Conservation (phyloP, 2,113 vertebrate genomes). For the Calonectris borealis region DNA sequence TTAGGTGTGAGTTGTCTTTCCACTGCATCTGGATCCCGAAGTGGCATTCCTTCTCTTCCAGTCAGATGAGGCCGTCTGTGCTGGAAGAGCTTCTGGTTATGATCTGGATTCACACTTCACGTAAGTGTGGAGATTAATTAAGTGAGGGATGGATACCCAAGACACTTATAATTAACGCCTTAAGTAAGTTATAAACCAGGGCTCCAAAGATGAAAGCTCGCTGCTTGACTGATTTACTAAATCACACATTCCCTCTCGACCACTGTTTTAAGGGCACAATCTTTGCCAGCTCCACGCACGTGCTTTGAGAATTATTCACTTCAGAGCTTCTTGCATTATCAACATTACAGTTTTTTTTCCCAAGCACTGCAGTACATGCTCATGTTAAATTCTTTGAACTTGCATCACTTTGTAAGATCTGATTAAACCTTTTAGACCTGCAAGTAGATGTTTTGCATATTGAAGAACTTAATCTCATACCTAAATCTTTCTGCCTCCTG, state of each 20-base stretch:
- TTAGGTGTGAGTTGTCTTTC: neutral
- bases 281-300: neutral
- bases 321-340: neutral
- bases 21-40: neutral
- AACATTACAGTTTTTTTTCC: neutral
- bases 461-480: neutral
- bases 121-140: constrained; percentile 13
- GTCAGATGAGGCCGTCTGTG: neutral
- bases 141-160: neutral
- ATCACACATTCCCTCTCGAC: constrained; percentile 22
- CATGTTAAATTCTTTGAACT: constrained; percentile 10
- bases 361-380: neutral
- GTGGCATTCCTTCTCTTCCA: neutral
- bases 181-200: constrained; percentile 29
- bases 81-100: neutral
- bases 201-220: constrained; percentile 43
- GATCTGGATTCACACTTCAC: neutral
- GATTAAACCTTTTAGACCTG: constrained; percentile 18
- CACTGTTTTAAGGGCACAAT: constrained; percentile 1
- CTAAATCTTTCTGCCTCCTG: neutral
- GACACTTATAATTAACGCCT: constrained; percentile 36
- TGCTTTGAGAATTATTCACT: constrained; percentile 1
- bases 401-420: neutral
- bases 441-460: neutral
- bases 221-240: constrained; percentile 34